Conservation (phyloP, 2,113 vertebrate species). For the Opisthocomus hoazin region DNA sequence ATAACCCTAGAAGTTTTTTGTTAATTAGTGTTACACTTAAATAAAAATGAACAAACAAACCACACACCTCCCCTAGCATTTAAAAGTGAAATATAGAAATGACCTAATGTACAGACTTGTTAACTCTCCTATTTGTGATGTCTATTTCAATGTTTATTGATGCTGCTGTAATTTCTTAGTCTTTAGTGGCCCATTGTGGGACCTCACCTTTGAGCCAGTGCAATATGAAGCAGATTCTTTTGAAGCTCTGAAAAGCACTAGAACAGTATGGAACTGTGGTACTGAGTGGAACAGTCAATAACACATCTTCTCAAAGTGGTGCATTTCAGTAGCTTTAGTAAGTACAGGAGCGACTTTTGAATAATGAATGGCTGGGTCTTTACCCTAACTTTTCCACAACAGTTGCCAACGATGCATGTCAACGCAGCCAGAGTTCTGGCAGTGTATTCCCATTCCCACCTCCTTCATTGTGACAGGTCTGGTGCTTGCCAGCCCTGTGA, state of each 20-base stretch:
- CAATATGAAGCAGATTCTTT: not conserved
- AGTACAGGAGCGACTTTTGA: not conserved
- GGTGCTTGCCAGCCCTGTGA: not conserved
- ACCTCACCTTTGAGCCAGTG: not conserved
- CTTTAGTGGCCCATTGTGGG: not conserved
- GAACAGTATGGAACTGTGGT: not conserved
- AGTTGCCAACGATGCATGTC: accelerated
- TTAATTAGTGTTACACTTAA: not conserved
- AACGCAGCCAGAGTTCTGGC: not conserved
- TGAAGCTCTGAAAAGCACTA: not conserved
- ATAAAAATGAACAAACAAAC: not conserved
- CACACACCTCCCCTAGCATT: not conserved
- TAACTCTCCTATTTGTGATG: not conserved
- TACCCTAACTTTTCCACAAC: not conserved
- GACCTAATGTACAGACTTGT: not conserved
- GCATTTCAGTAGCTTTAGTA: not conserved
- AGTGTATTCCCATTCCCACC: not conserved
- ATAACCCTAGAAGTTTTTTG: not conserved
- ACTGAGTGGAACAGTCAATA: not conserved
- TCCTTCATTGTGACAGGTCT: not conserved
- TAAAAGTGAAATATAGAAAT: not conserved
- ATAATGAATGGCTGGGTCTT: not conserved
- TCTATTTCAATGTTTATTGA: not conserved
- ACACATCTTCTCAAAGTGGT: not conserved
- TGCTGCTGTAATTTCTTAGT: not conserved